Evolutionary conservation across 2,113 vertebrate species (phyloP).

Genomic region (Alaudala cheleensis): DNA sequence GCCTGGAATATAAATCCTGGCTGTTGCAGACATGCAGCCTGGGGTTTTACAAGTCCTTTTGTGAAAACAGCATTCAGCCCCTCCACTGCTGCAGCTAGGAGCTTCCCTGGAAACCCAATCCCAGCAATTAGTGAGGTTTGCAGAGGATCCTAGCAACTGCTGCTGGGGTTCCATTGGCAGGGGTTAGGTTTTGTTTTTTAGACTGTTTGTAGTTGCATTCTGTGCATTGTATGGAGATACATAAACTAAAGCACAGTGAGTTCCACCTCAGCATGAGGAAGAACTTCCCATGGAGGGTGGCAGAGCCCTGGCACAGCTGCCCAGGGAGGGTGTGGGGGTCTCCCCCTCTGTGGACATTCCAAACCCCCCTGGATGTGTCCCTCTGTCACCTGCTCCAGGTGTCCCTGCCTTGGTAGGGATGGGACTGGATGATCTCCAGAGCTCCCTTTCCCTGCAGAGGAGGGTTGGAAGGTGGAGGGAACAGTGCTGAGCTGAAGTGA

Average conservation of each 20-base stretch:
- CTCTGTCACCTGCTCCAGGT: not conserved
- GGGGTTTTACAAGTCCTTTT: not conserved
- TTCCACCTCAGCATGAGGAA: not conserved
- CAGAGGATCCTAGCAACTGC: slow-evolving; percentile 23
- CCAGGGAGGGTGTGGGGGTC: not conserved
- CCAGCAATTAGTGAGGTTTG: not conserved
- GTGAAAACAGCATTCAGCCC: not conserved
- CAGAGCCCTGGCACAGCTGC: not conserved
- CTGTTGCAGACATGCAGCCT: slow-evolving; percentile 3
- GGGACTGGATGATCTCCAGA: not conserved
- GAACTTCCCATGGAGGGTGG: not conserved
- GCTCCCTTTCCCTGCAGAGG: too few relatives aligned
- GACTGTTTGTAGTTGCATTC: not conserved
- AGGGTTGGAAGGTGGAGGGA: not conserved
- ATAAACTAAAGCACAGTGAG: not conserved
- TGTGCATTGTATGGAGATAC: not conserved
- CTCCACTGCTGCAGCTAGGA: not conserved
- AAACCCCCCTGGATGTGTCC: fast-evolving
- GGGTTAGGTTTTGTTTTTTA: not conserved
- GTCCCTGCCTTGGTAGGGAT: fast-evolving
- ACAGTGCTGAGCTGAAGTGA: not conserved
- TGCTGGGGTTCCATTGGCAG: not conserved
- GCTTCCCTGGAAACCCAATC: not conserved
- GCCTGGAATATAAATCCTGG: not conserved
- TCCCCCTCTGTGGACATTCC: not conserved